Base-by-base conservation (phyloP, 2,888 invertebrate species). In the Alentia gelatinosa region DNA sequence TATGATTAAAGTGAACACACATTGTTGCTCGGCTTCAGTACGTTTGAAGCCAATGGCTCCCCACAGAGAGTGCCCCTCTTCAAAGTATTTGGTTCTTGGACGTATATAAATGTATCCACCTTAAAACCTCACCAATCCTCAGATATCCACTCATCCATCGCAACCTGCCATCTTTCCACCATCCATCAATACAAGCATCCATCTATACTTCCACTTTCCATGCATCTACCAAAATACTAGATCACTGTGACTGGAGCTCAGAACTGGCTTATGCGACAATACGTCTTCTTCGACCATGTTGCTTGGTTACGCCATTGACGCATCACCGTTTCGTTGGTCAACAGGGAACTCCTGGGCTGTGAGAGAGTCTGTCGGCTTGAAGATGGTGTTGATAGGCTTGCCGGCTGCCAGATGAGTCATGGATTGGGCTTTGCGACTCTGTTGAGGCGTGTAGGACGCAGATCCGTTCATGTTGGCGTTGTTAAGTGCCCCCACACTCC, bases 331-430 rank as follows among this genome's bases (percentile, higher is more conserved):
- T 79, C 39, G 12, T 9, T 3, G 35, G 79, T 86, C 86, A 9
- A 26, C 30, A 26, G 86, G 86, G 33, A 47, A 86, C 33, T 86
- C 47, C 19, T 26, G 7, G 42, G n/a, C 86, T n/a, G 86, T 86
- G 30, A 86, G 86, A 12, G 86, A 86, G 86, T 86, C 86, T 42
- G 86, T 47, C 30, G n/a, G 86, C 23, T 86, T 86, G 42, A 47
- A 47, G 40, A 0, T 39, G 39, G 37, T 26, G 19, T 26, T n/a
- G 7, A 35, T 35, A 5, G 35, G 7, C 9, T 1, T 23, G 5
- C 1, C n/a, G 50, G 42, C 47, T 1, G 47, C 47, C 33, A 86
- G 47, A 30, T 86, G 86, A 30, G 86, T 23, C 9, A 50, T 15
- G 9, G 86, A 86, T 33, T 26, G 42, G n/a, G 47, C 50, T 30